phyloP scores from a whole-genome alignment of 2,113 vertebrate species.

The Calonectris borealis region DNA sequence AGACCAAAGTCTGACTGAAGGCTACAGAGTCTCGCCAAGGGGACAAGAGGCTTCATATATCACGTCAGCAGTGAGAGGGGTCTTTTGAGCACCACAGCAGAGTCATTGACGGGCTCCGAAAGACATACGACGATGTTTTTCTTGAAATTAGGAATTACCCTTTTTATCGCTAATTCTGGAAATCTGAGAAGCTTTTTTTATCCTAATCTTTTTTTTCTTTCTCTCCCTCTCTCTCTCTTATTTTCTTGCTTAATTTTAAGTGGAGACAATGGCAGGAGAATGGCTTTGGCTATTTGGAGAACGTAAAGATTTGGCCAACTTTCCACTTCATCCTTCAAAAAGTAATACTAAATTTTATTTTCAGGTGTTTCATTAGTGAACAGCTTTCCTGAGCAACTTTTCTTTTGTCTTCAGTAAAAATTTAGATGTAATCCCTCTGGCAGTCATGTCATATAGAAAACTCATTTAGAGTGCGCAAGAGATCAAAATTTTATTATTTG shows the following conservation, averaged over 20 bases:
- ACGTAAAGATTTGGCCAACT: not conserved
- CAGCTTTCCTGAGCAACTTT: not conserved
- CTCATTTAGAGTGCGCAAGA: not conserved
- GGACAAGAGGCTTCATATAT: not conserved
- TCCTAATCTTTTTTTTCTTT: not conserved
- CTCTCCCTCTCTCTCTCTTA: fast-evolving
- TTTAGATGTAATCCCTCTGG: conserved; percentile 7
- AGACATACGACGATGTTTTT: not conserved
- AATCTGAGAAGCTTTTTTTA: not conserved
- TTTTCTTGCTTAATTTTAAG: not conserved
- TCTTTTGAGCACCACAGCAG: not conserved
- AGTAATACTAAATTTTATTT: not conserved
- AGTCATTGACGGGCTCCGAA: not conserved
- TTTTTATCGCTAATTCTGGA: not conserved
- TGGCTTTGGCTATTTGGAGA: not conserved
- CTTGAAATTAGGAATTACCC: not conserved
- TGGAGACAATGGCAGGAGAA: not conserved
- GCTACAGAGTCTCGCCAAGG: not conserved
- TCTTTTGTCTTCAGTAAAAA: conserved; percentile 31
- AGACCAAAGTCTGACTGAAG: not conserved
- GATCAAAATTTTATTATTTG: conserved; percentile 21
- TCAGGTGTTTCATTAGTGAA: not conserved
- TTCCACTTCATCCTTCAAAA: not conserved
- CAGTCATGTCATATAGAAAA: not conserved
- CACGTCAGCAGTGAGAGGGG: not conserved